phyloP scores from a whole-genome alignment of 2,888 invertebrate species.

The Cheilosia soror region DNA sequence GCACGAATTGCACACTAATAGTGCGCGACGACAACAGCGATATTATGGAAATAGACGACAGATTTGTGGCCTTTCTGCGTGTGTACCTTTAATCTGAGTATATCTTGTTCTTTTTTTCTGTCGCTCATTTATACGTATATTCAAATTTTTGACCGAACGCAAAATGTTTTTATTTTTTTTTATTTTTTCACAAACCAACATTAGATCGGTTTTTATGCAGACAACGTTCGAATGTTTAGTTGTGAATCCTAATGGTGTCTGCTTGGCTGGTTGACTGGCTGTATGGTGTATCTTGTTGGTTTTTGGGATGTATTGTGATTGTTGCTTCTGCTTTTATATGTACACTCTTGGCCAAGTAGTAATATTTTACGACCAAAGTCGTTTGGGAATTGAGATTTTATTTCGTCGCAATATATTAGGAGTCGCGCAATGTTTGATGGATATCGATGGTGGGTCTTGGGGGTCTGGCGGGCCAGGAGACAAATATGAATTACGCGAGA shows the following conservation, averaged over 20 bases:
- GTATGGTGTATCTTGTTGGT: constrained; percentile 17
- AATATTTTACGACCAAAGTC: constrained; percentile 71
- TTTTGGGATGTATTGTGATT: constrained; percentile 13
- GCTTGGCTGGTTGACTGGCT: constrained; percentile 42
- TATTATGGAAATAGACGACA: constrained; percentile 57
- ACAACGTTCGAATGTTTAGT: constrained; percentile 76
- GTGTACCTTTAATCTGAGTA: constrained; percentile 60
- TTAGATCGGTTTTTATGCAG: constrained; percentile 76
- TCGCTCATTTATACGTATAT: constrained; percentile 43
- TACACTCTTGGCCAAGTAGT: constrained; percentile 63
- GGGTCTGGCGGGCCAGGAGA: constrained; percentile 7
- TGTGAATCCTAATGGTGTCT: constrained; percentile 75
- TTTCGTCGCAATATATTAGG: constrained; percentile 75
- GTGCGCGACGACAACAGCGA: constrained; percentile 39
- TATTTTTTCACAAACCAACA: constrained; percentile 50
- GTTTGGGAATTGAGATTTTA: constrained; percentile 75
- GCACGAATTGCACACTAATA: constrained; percentile 70
- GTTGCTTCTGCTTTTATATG: constrained; percentile 45
- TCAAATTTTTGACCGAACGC: constrained; percentile 68
- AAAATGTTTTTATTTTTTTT: constrained; percentile 54
- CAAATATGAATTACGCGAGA: constrained; percentile 71
- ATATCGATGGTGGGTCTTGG: constrained; percentile 10
- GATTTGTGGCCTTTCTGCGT: constrained; percentile 67
- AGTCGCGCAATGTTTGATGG: constrained; percentile 58
- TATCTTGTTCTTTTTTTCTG: constrained; percentile 19